Evolutionary conservation across 2,797 vertebrate genomes (phyloP).

Genomic region (Onychomys torridus): DNA sequence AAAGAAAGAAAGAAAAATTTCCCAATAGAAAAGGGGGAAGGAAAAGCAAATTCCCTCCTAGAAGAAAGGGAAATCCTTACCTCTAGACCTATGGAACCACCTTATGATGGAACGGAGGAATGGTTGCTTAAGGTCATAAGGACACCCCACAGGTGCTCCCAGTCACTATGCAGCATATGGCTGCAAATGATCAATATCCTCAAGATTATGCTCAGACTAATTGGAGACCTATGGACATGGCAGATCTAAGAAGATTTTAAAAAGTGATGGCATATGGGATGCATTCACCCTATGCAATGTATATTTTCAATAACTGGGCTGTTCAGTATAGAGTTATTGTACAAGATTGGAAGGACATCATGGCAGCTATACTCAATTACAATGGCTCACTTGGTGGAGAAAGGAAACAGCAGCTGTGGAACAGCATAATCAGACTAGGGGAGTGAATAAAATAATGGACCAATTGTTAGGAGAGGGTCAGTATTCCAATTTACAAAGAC

Average conservation of each 20-base stretch:
- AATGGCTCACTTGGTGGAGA: background rate
- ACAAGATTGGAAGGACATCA: background rate
- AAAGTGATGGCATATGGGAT: background rate
- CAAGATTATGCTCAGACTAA: background rate
- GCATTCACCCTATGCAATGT: background rate
- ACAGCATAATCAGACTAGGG: background rate
- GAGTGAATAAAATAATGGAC: background rate
- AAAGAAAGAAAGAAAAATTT: too few relatives aligned
- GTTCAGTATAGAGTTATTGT: background rate
- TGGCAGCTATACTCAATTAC: background rate
- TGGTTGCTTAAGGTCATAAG: background rate
- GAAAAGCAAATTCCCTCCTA: background rate
- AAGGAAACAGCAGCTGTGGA: background rate
- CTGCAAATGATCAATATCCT: background rate
- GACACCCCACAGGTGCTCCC: background rate
- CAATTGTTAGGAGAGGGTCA: background rate
- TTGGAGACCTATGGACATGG: background rate
- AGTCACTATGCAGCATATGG: background rate
- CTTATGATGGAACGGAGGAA: background rate
- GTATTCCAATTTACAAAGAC: background rate
- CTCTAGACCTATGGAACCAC: background rate
- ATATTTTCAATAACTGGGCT: background rate
- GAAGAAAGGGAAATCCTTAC: background rate
- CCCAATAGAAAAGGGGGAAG: background rate
- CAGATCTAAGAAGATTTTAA: background rate